These are phyloP conservation scores for Poecilia wingei DNA, from an alignment of 2,797 vertebrate genomes.

Conservation along the genomic window DNA sequence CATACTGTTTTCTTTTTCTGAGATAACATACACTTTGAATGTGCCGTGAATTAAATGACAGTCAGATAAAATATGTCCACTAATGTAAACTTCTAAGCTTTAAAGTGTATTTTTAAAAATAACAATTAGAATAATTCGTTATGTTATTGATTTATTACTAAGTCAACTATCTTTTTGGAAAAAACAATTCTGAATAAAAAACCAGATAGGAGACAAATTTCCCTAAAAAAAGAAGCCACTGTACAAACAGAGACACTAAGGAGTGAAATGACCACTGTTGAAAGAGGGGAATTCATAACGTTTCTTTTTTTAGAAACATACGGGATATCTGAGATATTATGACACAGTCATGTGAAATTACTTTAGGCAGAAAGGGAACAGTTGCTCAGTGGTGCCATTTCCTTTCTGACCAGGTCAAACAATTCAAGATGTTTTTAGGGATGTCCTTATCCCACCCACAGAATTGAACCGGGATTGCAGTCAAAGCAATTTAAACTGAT, in stretches of 20 bases:
- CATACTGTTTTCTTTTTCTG: neutral
- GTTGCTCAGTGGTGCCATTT: neutral
- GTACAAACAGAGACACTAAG: neutral
- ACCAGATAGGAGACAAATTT: too few species aligned
- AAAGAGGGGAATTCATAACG: neutral
- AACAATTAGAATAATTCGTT: neutral
- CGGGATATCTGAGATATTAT: neutral
- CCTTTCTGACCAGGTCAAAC: neutral
- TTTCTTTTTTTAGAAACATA: neutral
- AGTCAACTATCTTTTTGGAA: neutral
- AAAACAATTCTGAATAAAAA: neutral
- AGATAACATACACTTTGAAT: neutral
- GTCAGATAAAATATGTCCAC: conserved; percentile 34
- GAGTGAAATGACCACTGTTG: neutral
- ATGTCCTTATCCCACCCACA: neutral
- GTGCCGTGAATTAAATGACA: conserved; percentile 14
- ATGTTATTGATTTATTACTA: neutral
- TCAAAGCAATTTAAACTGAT: neutral
- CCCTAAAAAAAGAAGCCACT: neutral
- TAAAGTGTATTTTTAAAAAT: neutral
- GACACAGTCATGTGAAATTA: conserved; percentile 1
- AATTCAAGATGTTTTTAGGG: neutral
- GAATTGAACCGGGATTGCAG: neutral
- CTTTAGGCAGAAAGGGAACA: neutral
- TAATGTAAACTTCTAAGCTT: neutral